These are phyloP conservation scores for Ostrea edulis DNA, from an alignment of 1,140 invertebrate genomes.

Conservation along the genomic window DNA sequence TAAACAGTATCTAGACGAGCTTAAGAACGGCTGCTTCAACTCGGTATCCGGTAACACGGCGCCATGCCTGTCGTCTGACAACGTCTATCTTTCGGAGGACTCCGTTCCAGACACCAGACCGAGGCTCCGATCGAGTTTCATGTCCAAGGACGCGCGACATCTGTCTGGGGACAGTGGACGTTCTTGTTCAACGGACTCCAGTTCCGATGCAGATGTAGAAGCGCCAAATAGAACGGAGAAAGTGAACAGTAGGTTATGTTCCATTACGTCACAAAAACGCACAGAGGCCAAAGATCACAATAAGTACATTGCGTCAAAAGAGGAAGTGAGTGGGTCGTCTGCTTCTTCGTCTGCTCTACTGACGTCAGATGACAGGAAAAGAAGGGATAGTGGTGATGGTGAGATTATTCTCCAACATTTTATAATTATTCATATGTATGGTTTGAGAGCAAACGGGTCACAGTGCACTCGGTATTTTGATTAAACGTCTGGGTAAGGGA, in stretches of 20 bases:
- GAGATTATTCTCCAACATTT: neutral
- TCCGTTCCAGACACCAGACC: slow-evolving; percentile 47
- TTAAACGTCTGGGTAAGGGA: too few species aligned
- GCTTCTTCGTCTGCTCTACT: neutral
- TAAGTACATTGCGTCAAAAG: neutral
- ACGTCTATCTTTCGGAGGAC: slow-evolving; percentile 63
- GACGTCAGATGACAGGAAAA: neutral
- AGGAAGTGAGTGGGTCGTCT: neutral
- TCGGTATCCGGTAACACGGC: slow-evolving; percentile 67
- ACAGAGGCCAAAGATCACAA: neutral
- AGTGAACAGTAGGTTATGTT: neutral
- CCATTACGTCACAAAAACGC: neutral
- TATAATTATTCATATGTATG: neutral
- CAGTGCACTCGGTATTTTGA: too few species aligned
- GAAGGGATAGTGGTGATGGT: neutral
- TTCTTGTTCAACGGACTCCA: neutral
- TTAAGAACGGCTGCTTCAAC: slow-evolving; percentile 63
- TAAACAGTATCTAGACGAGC: slow-evolving; percentile 58
- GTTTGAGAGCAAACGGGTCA: too few species aligned
- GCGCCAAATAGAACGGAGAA: neutral
- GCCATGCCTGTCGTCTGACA: slow-evolving; percentile 59
- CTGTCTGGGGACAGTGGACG: neutral
- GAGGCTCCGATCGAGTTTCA: neutral
- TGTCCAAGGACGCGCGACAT: neutral
- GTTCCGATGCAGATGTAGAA: neutral